Evolutionary conservation across 2,797 vertebrate genomes (phyloP).

Genomic region (Momotus momota): DNA sequence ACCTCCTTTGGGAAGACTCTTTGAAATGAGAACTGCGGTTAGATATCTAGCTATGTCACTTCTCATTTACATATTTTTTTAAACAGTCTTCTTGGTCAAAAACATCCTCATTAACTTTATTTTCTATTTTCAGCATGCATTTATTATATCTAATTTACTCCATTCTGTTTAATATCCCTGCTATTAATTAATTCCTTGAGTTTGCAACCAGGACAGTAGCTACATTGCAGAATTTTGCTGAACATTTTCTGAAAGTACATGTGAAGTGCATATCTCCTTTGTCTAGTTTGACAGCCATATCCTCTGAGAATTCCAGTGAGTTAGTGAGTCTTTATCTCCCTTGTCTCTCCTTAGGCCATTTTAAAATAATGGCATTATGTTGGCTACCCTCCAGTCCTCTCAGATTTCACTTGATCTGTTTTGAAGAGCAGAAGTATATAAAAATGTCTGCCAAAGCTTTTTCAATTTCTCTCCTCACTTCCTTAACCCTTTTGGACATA

Average conservation of each 20-base stretch:
- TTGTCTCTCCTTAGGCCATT: slow-evolving; percentile 38
- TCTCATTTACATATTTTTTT: neutral
- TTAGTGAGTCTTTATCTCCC: slow-evolving; percentile 17
- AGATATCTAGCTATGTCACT: neutral
- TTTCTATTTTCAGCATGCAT: slow-evolving; percentile 17
- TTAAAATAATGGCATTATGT: slow-evolving; percentile 39
- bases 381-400: slow-evolving; percentile 7
- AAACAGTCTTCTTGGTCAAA: neutral
- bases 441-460: slow-evolving; percentile 47
- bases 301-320: slow-evolving; percentile 59
- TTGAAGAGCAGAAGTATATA: slow-evolving; percentile 32
- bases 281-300: slow-evolving; percentile 32
- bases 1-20: neutral
- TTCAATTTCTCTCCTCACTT: slow-evolving; percentile 41
- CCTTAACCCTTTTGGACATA: slow-evolving; percentile 18
- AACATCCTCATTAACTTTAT: neutral
- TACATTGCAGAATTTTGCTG: slow-evolving; percentile 33
- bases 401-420: slow-evolving; percentile 42
- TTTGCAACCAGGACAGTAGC: neutral
- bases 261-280: slow-evolving; percentile 25
- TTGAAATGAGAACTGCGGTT: neutral
- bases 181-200: slow-evolving; percentile 46
- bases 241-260: neutral
- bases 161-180: neutral
- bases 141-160: slow-evolving; percentile 19